Conservation (phyloP, 2,113 vertebrate genomes). For the Gallinago media region DNA sequence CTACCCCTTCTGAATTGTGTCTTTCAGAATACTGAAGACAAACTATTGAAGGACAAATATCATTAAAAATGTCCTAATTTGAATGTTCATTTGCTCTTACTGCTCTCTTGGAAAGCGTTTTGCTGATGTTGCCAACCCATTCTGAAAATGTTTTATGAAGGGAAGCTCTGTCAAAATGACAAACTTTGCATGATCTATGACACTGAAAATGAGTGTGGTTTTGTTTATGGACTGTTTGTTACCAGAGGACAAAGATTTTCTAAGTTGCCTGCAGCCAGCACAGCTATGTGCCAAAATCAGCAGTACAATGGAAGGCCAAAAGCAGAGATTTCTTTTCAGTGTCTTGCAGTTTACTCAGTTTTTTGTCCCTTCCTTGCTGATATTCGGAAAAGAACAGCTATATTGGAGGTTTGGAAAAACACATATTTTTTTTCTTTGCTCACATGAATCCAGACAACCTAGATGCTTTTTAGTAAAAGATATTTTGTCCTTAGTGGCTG, state of each 20-base stretch:
- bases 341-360: neutral
- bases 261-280: neutral
- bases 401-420: neutral
- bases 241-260: neutral
- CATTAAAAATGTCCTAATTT: neutral
- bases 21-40: neutral
- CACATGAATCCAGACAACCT: neutral
- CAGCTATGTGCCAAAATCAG: neutral
- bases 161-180: constrained; percentile 5
- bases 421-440: neutral
- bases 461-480: neutral
- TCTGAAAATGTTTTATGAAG: neutral
- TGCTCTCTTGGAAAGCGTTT: neutral
- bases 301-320: neutral
- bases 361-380: neutral
- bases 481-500: neutral
- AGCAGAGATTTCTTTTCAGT: neutral
- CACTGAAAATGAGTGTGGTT: neutral
- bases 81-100: neutral
- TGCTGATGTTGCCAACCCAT: neutral
- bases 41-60: neutral
- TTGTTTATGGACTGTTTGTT: neutral
- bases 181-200: neutral
- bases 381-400: neutral
- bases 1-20: neutral